A percentile compares a stretch with the other conserved stretches of the same genome.
Conservation (phyloP, 1,140 invertebrate genomes). For the Adelges cooleyi region DNA sequence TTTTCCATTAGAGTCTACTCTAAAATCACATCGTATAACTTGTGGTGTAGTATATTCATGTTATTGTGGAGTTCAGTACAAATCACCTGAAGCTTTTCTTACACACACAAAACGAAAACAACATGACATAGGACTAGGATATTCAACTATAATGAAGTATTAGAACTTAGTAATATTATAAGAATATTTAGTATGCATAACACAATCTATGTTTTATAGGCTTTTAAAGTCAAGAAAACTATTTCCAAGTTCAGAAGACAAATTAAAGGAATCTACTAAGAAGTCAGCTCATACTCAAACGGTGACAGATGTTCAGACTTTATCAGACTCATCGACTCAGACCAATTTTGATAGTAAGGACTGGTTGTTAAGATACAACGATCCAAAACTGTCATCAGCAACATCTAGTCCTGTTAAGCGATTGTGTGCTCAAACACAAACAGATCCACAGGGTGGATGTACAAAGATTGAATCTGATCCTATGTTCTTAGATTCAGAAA, state of each 20-base stretch:
- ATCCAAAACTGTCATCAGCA: slow-evolving; percentile 19
- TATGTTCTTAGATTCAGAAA: slow-evolving; percentile 20
- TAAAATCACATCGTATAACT: background rate
- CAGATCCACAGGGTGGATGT: background rate
- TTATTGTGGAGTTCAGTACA: slow-evolving; percentile 16
- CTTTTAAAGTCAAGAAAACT: slow-evolving; percentile 12
- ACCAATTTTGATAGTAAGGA: slow-evolving; percentile 19
- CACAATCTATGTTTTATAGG: background rate
- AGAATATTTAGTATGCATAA: no score
- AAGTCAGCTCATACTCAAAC: slow-evolving; percentile 16
- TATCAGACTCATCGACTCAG: slow-evolving; percentile 16
- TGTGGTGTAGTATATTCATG: slow-evolving; percentile 26
- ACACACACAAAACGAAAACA: slow-evolving; percentile 28
- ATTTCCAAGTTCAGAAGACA: background rate
- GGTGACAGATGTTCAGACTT: background rate
- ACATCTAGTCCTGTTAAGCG: slow-evolving; percentile 18
- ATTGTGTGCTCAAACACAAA: slow-evolving; percentile 17
- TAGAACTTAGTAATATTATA: no score
- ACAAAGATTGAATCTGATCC: background rate
- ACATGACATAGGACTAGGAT: slow-evolving; percentile 19
- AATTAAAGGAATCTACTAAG: background rate
- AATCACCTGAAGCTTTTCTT: slow-evolving; percentile 23
- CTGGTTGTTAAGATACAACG: slow-evolving; percentile 3
- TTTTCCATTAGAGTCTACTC: slow-evolving; percentile 17
- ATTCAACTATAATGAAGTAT: slow-evolving; percentile 16